Base-by-base conservation (phyloP, 2,888 invertebrate genomes). In the Drosophila anomalipes region DNA sequence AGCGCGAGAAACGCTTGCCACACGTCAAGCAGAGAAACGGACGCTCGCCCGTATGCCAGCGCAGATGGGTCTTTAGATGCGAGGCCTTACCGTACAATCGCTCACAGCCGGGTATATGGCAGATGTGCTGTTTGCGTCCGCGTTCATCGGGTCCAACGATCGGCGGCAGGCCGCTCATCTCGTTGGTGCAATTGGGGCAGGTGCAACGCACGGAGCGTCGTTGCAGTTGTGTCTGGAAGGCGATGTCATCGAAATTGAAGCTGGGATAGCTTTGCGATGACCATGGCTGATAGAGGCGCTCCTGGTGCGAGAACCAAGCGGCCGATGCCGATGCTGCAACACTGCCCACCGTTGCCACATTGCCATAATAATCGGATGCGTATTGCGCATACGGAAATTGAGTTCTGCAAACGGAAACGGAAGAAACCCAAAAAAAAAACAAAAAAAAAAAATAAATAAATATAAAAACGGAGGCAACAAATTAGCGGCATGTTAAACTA, bases 11-110 rank as follows among this genome's bases (percentile, higher is more conserved):
- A 4, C 97, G 94, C 92, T 98, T 98, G 9, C 97, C 97, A 92
- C 98, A 98, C 87, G 97, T 97, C 63, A 97, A 92, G 93, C 98
- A 98, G 1, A 96, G 95, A 91, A 97, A 98, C 0, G 98, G 98
- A 12, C 98, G 94, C 91, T 98, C 98, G 0, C 98, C 98, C 0
- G 97, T 97, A 91, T 99, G 99, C 98, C 98, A 98, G 59, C 98
- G 95, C 4, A 98, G 94, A 92, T 98, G 98, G 0, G 98, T 98
- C 93, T 98, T 98, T 74, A 99, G 93, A 92, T 99, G 99, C 0
- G 98, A 98, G 0, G 98, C 98, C 93, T 98, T 98, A 19, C 97
- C 97, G 93, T 99, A 99, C 22, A 97, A 96, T 89, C 97, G 96
- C 70, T 95, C 96, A 92, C 98, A 99, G 52, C 97, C 97, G 2